A percentile compares a stretch with the other conserved stretches of the same genome.
phyloP scores from a whole-genome alignment of 2,888 invertebrate species.

The Drosophila flavopinicola region DNA sequence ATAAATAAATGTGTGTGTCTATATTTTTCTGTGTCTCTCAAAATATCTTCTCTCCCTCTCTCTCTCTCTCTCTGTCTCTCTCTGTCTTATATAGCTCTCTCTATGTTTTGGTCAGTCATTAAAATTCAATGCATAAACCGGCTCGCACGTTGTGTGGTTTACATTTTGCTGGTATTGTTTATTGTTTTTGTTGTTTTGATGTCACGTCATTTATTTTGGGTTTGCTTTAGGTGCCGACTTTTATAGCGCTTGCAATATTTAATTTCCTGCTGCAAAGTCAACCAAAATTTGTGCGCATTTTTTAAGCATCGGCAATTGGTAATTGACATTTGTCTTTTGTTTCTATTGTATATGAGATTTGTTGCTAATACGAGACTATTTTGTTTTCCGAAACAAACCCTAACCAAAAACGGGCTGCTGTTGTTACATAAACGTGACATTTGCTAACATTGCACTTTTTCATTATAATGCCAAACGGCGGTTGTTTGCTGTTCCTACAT shows the following conservation, averaged over 20 bases:
- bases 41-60: conserved; percentile 1
- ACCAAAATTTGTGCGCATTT: conserved; percentile 47
- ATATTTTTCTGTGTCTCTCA: background rate
- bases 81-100: too few relatives aligned
- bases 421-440: conserved; percentile 69
- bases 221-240: conserved; percentile 29
- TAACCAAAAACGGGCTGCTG: conserved; percentile 24
- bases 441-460: conserved; percentile 50
- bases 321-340: conserved; percentile 27
- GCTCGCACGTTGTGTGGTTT: conserved; percentile 60
- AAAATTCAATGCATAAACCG: conserved; percentile 57
- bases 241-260: conserved; percentile 45
- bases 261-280: conserved; percentile 55
- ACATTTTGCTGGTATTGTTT: conserved; percentile 55
- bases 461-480: conserved; percentile 19
- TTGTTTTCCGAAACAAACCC: conserved; percentile 21
- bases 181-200: conserved; percentile 44
- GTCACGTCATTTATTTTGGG: conserved; percentile 57
- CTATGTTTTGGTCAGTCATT: conserved; percentile 28
- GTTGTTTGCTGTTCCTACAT: conserved; percentile 6
- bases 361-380: conserved; percentile 36
- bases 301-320: conserved; percentile 39
- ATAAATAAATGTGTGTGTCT: background rate
- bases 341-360: conserved; percentile 37
- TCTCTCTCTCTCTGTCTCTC: background rate